Evolutionary conservation across 2,888 invertebrate genomes (phyloP), one percentile per base, ranked within the genome.

Genomic region (Drosophila setosimentum): DNA sequence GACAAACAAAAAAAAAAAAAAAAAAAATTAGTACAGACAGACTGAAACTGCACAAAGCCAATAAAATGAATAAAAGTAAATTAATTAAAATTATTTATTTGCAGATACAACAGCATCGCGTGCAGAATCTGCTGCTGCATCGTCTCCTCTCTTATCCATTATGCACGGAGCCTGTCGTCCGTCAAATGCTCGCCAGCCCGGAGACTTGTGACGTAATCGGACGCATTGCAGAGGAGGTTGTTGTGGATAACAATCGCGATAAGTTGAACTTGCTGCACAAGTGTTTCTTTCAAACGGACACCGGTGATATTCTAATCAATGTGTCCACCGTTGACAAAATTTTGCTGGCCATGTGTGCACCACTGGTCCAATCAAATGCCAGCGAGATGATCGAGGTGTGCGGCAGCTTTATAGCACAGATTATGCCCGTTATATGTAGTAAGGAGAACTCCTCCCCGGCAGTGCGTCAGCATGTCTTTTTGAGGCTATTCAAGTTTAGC

Each of bases 371-470:
- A 27, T 67, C 78, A 10, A 69, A 78, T n/a, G 69, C 63, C 1
- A 69, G 76, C 33, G 80, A 91, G 1, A 93, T 93, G 72, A 87
- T 94, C 27, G 94, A 95, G 79, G 92, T 93, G 30, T 94, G 94
- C 69, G 93, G 93, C 3, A 94, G 94, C 75, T 93, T 95, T 78
- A 93, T 94, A 66, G 93, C 94, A 2, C 94, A 94, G 90, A 92
- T 94, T 55, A 93, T 94, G 82, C 93, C 94, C 3, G 92, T 94
- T 27, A 91, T 94, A 30, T 94, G 94, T 78, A 93, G 93, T 1
- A 93, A 94, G 75, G 92, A 93, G 51, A 93, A 93, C 53, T 90
- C 93, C 3, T 92, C 93, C 24, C 76, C 93, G 57, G 84, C 80
- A 2, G 93, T 94, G 48, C 92, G 93, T 32, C 92, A 92, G 59